Conservation (phyloP, 2,797 vertebrate genomes). For the Diplodus sargus region DNA sequence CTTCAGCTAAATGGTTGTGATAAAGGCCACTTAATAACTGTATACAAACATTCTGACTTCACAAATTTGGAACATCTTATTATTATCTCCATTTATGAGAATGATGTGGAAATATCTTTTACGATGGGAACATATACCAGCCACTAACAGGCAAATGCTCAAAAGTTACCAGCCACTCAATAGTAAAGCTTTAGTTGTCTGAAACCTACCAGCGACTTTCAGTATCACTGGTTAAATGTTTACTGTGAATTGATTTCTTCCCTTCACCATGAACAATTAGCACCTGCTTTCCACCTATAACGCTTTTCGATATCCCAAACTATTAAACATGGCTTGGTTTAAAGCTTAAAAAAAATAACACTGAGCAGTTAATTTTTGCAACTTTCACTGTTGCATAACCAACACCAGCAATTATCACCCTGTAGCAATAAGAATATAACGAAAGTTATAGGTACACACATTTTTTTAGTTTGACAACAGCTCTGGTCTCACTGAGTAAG, state of each 20-base stretch:
- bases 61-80: too few species aligned
- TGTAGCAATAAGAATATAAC: neutral
- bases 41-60: too few species aligned
- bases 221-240: neutral
- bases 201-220: too few species aligned
- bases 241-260: neutral
- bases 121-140: too few species aligned
- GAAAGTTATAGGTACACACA: neutral
- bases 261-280: too few species aligned
- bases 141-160: too few species aligned
- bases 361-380: constrained; percentile 7
- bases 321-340: neutral
- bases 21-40: too few species aligned
- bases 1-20: neutral
- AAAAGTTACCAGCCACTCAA: too few species aligned
- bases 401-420: neutral
- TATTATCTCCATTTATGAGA: too few species aligned
- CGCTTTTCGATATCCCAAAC: neutral
- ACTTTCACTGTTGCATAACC: neutral
- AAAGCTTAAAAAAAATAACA: neutral
- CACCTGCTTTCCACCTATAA: neutral
- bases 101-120: too few species aligned
- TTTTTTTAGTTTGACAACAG: neutral
- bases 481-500: neutral
- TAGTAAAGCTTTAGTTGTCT: too few species aligned